Base-by-base conservation (phyloP, 2,797 vertebrate species). In the Oreonectes daqikongensis region DNA sequence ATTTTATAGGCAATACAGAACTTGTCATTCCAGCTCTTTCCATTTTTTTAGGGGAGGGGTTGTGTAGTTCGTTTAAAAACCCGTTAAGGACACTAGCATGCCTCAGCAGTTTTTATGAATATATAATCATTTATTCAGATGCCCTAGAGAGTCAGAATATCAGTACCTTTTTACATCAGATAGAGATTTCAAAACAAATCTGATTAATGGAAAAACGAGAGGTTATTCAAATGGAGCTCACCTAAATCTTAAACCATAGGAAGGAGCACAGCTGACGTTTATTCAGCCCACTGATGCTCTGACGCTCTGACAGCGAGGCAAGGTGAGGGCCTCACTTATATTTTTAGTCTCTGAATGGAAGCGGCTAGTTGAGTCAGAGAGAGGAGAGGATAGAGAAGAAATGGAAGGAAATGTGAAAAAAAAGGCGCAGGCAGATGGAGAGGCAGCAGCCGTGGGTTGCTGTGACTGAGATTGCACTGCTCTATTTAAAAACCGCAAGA, bases 381-480 rank as follows among this genome's bases (percentile, higher is more conserved):
- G 75, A 81, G 75, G 83, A 80, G 78, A 67, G 66, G 65, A 73
- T 44, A 42, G 22, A 79, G 78, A 86, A 76, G 79, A 81, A 80
- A 69, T 81, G 69, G 64, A 32, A 72, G 69, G 78, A 79, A 59
- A 48, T n/a, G 22, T 28, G 74, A 46, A 64, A 75, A 72, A 74
- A 50, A 55, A 20, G 10, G n/a, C 12, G 6, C 28, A 86, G 84
- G 84, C 79, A 86, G 83, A 83, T 85, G 88, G 81, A 80, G 80
- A 79, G 46, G 82, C 79, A 72, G 77, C 65, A 79, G 77, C 20
- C 55, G 28, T 67, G 73, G 79, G 82, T 78, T 75, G 77, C 74
- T 81, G 68, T 63, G 77, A 76, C 60, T 69, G 77, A 82, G 75
- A 79, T 72, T 72, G 38, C 52, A 68, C 75, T 78, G 78, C 83